These are phyloP conservation scores for Athrips mouffetella DNA, from an alignment of 2,888 invertebrate species.

Conservation along the genomic window DNA sequence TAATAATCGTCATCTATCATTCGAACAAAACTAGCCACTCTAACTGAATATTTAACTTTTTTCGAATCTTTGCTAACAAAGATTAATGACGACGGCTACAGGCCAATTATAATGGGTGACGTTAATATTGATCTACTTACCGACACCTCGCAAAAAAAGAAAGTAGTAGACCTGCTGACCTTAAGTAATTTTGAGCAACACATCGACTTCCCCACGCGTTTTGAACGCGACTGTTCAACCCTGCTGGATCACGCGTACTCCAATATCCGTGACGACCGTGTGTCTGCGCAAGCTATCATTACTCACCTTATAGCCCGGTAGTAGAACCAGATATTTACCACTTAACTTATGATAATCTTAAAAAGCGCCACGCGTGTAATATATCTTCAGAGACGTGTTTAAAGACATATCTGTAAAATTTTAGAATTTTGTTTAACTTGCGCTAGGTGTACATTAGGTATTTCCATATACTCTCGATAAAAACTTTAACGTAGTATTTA, in stretches of 20 bases:
- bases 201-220: neutral
- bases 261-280: neutral
- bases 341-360: too few species aligned
- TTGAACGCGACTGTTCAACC: neutral
- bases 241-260: slow-evolving; percentile 1
- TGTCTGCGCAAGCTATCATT: neutral
- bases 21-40: neutral
- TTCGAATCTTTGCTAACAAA: neutral
- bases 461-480: too few species aligned
- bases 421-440: too few species aligned
- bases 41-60: neutral
- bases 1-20: too few species aligned
- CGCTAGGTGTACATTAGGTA: too few species aligned
- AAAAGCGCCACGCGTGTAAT: too few species aligned
- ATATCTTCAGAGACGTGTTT: too few species aligned
- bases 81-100: neutral
- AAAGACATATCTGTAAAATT: too few species aligned
- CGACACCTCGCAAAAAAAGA: neutral
- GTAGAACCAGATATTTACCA: too few species aligned
- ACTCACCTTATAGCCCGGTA: neutral
- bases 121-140: neutral
- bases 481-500: too few species aligned
- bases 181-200: neutral
- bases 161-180: neutral
- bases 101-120: slow-evolving; percentile 6